phyloP scores from a whole-genome alignment of 2,888 invertebrate species.

The Colletes collaris region DNA sequence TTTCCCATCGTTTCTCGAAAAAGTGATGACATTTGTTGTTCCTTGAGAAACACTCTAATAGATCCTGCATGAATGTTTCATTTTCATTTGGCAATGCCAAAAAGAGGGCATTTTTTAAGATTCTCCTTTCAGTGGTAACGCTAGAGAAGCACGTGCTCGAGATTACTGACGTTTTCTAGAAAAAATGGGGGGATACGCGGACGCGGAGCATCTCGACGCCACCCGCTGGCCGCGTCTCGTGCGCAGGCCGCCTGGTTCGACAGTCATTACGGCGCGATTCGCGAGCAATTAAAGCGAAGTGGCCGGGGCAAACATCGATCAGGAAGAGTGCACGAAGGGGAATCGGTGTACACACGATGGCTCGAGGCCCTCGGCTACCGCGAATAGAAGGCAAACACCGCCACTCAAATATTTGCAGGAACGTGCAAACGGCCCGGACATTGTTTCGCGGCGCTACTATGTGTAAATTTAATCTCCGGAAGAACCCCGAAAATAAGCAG shows the following conservation, averaged over 20 bases:
- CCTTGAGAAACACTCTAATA: too few relatives aligned
- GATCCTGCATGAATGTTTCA: too few relatives aligned
- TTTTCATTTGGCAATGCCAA: too few relatives aligned
- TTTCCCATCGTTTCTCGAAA: too few relatives aligned
- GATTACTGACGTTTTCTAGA: too few relatives aligned
- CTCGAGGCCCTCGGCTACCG: constrained; percentile 59
- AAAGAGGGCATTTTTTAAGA: too few relatives aligned
- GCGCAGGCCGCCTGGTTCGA: constrained; percentile 53
- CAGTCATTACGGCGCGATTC: constrained; percentile 77
- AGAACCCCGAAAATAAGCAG: constrained; percentile 61
- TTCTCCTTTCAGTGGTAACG: too few relatives aligned
- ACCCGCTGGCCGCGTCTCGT: constrained; percentile 15
- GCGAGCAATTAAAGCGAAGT: constrained; percentile 81
- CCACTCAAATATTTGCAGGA: constrained; percentile 81
- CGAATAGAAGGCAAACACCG: constrained; percentile 65
- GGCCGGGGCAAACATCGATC: constrained; percentile 81
- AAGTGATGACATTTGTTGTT: too few relatives aligned
- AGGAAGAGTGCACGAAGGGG: constrained; percentile 69
- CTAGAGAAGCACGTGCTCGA: too few relatives aligned
- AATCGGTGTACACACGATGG: constrained; percentile 62
- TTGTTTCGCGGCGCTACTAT: constrained; percentile 82
- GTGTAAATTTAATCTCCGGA: constrained; percentile 82
- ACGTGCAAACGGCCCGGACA: constrained; percentile 75
- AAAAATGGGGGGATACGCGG: neutral
- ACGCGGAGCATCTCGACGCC: constrained; percentile 26